These are phyloP conservation scores for Drosophila equinoxialis DNA, from an alignment of 1,140 invertebrate species.

Conservation along the genomic window DNA sequence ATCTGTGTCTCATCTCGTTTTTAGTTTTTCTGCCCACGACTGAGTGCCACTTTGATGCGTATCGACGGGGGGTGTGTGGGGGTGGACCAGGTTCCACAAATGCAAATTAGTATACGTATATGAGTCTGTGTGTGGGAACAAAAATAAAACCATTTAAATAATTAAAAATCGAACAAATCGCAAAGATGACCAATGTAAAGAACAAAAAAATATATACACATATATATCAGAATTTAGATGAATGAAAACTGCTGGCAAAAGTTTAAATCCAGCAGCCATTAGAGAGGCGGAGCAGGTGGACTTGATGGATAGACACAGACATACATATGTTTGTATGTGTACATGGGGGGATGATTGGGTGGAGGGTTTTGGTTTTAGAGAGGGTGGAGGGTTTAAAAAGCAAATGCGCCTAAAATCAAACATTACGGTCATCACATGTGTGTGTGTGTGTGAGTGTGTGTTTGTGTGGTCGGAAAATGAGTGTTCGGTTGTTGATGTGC, in stretches of 20 bases:
- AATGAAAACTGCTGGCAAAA: constrained; percentile 35
- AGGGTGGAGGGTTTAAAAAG: background rate
- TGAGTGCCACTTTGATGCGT: constrained; percentile 78
- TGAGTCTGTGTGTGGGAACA: constrained; percentile 34
- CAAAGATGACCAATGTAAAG: constrained; percentile 43
- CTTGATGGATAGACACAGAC: constrained; percentile 27
- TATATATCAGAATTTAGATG: constrained; percentile 41
- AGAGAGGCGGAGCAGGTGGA: background rate
- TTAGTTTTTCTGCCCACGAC: constrained; percentile 42
- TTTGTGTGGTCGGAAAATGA: constrained; percentile 42
- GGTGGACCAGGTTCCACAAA: constrained; percentile 39
- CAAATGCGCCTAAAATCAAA: constrained; percentile 46
- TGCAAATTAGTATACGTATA: constrained; percentile 62
- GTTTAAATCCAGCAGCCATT: background rate
- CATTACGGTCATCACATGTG: constrained; percentile 29
- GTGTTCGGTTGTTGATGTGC: constrained; percentile 73
- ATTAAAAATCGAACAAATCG: constrained; percentile 78
- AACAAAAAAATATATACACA: constrained; percentile 27
- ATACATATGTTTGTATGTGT: too few relatives aligned
- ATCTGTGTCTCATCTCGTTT: constrained; percentile 60
- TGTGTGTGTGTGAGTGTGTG: background rate
- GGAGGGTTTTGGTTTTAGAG: constrained; percentile 7
- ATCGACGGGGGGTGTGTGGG: background rate
- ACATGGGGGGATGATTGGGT: background rate
- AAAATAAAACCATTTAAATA: constrained; percentile 80